phyloP scores from a whole-genome alignment of 1,140 invertebrate species.

The Caenorhabditis tropicalis region DNA sequence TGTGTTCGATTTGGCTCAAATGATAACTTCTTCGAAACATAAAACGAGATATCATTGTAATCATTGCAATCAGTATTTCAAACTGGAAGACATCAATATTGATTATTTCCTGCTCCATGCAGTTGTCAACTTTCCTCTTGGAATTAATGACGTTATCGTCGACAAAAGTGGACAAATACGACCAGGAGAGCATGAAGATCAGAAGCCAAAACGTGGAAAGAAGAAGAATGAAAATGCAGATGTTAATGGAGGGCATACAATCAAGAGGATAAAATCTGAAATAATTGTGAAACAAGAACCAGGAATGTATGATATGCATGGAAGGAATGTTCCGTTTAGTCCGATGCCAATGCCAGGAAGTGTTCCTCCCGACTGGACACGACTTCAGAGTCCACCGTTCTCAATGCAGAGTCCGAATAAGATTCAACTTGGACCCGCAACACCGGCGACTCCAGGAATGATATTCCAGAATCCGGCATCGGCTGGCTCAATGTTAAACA shows the following conservation, averaged over 20 bases:
- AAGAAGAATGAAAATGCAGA: not conserved
- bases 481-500: not conserved
- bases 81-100: not conserved
- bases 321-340: constrained; percentile 4
- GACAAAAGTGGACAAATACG: not conserved
- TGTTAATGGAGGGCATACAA: not conserved
- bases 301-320: constrained; percentile 10
- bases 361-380: constrained; percentile 29
- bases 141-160: not conserved
- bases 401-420: constrained; percentile 11
- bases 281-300: constrained; percentile 9
- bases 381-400: constrained; percentile 14
- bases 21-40: not conserved
- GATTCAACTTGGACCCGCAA: not conserved
- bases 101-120: not conserved
- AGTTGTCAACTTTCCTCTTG: not conserved
- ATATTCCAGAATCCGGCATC: constrained; percentile 29
- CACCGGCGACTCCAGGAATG: not conserved
- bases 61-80: not conserved
- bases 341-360: constrained; percentile 41
- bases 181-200: not conserved
- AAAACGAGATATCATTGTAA: not conserved
- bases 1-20: not conserved
- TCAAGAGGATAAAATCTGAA: constrained; percentile 13
- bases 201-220: not conserved